These are phyloP conservation scores for Tragelaphus strepsiceros DNA, from an alignment of 2,113 vertebrate genomes.

Conservation along the genomic window DNA sequence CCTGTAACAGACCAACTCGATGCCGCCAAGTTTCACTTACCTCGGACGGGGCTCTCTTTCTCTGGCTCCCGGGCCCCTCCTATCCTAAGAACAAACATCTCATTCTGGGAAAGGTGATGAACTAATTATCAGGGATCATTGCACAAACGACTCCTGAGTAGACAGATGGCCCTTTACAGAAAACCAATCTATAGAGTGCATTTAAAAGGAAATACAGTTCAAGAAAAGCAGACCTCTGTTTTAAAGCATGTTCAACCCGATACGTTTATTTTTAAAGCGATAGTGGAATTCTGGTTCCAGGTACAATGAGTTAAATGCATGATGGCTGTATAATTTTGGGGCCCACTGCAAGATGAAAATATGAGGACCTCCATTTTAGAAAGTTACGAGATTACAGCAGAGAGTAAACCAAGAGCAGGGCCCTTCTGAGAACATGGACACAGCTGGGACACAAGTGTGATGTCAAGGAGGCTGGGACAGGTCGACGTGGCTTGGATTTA, in stretches of 20 bases:
- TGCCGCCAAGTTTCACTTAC: background rate
- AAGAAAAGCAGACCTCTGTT: background rate
- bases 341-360: background rate
- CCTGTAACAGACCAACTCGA: accelerated
- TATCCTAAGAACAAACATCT: background rate
- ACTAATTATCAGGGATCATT: background rate
- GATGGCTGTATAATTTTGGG: background rate
- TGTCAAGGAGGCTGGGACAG: accelerated
- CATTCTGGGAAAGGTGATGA: background rate
- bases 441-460: accelerated
- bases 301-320: background rate
- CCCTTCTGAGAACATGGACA: background rate
- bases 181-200: background rate
- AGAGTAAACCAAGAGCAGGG: background rate
- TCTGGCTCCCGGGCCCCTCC: background rate
- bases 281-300: background rate
- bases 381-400: background rate
- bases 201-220: background rate
- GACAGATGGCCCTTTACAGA: background rate
- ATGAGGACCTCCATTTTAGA: accelerated
- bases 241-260: background rate
- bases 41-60: background rate
- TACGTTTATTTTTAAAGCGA: background rate
- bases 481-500: accelerated
- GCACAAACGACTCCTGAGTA: background rate